Conservation (phyloP, 2,113 vertebrate species). For the Garra rufa region DNA sequence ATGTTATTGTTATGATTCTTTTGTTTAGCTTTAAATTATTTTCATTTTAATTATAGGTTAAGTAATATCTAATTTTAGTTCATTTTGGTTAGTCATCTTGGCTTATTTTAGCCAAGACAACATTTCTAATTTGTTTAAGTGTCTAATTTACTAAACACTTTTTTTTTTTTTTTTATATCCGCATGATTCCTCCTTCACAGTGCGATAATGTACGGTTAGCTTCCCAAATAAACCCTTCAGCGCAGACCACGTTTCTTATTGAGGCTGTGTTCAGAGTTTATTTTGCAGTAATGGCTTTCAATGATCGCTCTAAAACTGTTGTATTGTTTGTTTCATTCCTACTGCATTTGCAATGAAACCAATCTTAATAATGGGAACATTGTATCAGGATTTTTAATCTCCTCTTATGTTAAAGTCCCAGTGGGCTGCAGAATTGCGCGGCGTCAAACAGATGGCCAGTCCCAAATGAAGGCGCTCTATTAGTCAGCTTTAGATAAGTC, state of each 20-base stretch:
- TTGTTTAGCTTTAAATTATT: background rate
- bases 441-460: slow-evolving; percentile 48
- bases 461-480: slow-evolving; percentile 41
- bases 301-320: background rate
- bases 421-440: background rate
- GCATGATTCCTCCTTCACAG: background rate
- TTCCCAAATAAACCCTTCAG: background rate
- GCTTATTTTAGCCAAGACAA: no score
- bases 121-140: background rate
- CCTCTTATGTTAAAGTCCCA: background rate
- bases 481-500: slow-evolving; percentile 53
- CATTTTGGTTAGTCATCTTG: no score
- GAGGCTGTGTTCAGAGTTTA: background rate
- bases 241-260: background rate
- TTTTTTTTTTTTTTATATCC: no score
- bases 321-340: background rate
- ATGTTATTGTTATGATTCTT: background rate
- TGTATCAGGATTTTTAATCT: slow-evolving; percentile 18
- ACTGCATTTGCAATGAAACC: background rate
- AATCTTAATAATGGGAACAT: slow-evolving; percentile 13
- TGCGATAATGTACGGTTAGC: background rate
- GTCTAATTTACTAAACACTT: no score
- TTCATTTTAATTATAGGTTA: background rate
- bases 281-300: background rate
- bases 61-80: background rate